Evolutionary conservation across 2,113 vertebrate species (phyloP).

Genomic region (Rutilus rutilus): DNA sequence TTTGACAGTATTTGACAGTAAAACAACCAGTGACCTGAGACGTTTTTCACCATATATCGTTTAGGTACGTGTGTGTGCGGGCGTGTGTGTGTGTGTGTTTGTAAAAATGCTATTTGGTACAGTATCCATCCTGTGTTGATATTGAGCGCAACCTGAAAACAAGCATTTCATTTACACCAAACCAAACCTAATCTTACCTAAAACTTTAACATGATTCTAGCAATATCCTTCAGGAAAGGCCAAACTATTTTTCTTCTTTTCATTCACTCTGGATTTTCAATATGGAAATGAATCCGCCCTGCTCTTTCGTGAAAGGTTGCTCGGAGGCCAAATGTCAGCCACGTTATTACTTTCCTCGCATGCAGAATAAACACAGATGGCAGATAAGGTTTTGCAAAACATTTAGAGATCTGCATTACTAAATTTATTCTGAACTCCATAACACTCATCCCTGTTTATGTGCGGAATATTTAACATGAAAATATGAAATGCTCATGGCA

Average conservation of each 20-base stretch:
- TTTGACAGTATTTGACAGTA: too few species aligned
- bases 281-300: conserved; percentile 24
- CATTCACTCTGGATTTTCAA: background rate
- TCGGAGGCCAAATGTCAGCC: conserved; percentile 27
- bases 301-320: conserved; percentile 6
- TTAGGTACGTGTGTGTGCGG: too few species aligned
- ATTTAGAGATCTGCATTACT: background rate
- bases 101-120: background rate
- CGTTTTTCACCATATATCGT: too few species aligned
- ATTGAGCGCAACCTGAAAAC: background rate
- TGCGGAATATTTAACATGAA: too few species aligned
- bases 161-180: background rate
- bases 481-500: background rate
- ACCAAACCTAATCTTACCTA: background rate
- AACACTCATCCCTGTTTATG: conserved; percentile 1
- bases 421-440: background rate
- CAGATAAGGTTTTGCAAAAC: background rate
- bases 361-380: background rate
- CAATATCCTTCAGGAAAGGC: conserved; percentile 7
- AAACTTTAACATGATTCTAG: background rate
- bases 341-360: conserved; percentile 17
- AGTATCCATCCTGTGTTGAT: background rate
- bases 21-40: too few species aligned
- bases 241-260: background rate
- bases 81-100: too few species aligned